Evolutionary conservation across 2,888 invertebrate species (phyloP).

Genomic region (Abrostola tripartita): DNA sequence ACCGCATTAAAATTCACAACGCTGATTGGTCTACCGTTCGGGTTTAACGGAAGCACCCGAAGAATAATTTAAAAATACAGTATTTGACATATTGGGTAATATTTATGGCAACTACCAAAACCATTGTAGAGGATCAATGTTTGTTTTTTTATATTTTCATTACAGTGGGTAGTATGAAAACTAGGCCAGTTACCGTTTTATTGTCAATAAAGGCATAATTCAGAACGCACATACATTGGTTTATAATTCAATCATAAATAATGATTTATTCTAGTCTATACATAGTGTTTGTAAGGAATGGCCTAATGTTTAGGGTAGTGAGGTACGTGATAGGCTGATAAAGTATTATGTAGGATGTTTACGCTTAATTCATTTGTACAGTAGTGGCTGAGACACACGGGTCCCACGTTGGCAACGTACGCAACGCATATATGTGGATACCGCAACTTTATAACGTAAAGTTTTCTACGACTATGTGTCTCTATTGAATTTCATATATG

Average conservation of each 20-base stretch:
- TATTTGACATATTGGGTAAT: neutral
- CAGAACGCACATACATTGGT: constrained; percentile 61
- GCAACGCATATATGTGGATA: too few species aligned
- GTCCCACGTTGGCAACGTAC: too few species aligned
- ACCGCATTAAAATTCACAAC: constrained; percentile 41
- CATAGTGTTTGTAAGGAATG: constrained; percentile 48
- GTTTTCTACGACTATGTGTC: too few species aligned
- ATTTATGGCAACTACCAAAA: neutral
- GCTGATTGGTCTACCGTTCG: constrained; percentile 32
- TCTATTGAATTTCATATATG: too few species aligned
- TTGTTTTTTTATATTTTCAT: neutral
- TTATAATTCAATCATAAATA: constrained; percentile 55
- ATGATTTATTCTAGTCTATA: constrained; percentile 48
- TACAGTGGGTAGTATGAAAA: constrained; percentile 7
- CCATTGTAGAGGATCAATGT: neutral
- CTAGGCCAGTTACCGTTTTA: constrained; percentile 11
- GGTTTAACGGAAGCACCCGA: constrained; percentile 15
- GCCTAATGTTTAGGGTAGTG: constrained; percentile 41
- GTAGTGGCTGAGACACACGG: too few species aligned
- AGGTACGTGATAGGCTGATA: constrained; percentile 39
- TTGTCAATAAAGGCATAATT: constrained; percentile 53
- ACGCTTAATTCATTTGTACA: too few species aligned
- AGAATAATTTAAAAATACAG: neutral
- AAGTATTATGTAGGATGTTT: too few species aligned
- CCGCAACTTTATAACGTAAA: too few species aligned